phyloP scores from a whole-genome alignment of 2,797 vertebrate genomes.

The Platalea minor region DNA sequence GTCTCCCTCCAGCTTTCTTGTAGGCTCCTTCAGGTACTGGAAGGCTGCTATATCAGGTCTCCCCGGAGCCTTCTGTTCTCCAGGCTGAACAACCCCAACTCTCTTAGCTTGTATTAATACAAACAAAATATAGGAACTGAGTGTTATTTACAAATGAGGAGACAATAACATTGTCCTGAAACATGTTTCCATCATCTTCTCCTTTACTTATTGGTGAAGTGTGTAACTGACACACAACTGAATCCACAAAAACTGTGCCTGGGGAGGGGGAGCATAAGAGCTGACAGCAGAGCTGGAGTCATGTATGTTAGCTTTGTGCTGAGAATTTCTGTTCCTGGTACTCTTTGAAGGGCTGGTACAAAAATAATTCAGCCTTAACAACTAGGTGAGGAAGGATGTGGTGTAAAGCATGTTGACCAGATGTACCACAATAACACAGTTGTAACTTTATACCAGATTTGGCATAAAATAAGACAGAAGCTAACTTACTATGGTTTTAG shows the following conservation, averaged over 20 bases:
- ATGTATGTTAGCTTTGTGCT: accelerated
- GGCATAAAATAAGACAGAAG: background rate
- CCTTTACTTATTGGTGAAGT: accelerated
- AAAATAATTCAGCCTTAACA: background rate
- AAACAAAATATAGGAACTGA: background rate
- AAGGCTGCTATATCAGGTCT: too few relatives aligned
- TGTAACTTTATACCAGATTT: background rate
- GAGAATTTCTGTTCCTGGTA: background rate
- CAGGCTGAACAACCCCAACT: too few relatives aligned
- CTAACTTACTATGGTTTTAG: background rate
- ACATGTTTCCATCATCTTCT: accelerated
- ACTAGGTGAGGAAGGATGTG: background rate
- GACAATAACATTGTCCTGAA: background rate
- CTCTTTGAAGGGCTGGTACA: background rate
- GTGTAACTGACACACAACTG: background rate
- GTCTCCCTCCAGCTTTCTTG: too few relatives aligned
- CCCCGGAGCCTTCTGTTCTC: too few relatives aligned
- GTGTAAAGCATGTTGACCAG: accelerated
- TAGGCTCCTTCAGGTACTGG: too few relatives aligned
- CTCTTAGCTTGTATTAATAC: background rate
- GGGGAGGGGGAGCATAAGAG: too few relatives aligned
- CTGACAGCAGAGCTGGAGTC: accelerated
- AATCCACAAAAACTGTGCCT: background rate
- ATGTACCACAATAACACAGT: background rate
- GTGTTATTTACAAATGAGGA: background rate